Evolutionary conservation across 2,113 vertebrate genomes (phyloP), one percentile per base, ranked within the genome.

Genomic region (Haplochromis burtoni): DNA sequence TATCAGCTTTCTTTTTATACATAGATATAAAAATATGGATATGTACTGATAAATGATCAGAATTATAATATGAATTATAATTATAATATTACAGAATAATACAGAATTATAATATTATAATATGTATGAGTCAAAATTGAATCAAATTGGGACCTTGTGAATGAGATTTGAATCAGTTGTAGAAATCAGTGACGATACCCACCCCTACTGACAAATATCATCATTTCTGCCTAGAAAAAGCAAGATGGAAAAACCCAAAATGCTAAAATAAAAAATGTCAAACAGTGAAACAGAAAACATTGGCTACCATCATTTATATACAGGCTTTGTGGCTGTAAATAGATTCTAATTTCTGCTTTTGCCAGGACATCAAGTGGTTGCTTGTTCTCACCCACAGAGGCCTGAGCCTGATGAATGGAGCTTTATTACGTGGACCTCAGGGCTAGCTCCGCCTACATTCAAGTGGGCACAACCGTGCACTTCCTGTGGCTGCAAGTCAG

Each of bases 391-490:
- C 96, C 95, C 93, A 21, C 94, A 94, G 45, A 96, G 96, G 5
- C 90, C 88, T 0, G 96, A 96, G 1, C 95, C 96, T 0, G 94
- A 92, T 3, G 96, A 96, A 83, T 93, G 94, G 6, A 97, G 96
- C 83, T 90, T 94, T 68, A 97, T 94, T 78, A 97, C 66, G 3
- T 97, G 96, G 54, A 97, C 95, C 55, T 97, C 96, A 1, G 87
- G 88, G 40, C 80, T 81, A 26, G 19, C 26, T 6, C 42, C 84
- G 2, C 17, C 68, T 4, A 54, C 82, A 2, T 54, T 13, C 3
- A 86, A 3, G 10, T 33, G 76, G 12, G 26, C 4, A 53, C 97
- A 97, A 82, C 95, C 94, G 5, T 90, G 91, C 83, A 97, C 90
- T 38, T 95, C 93, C 91, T 96, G 96, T 7, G 86, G 92, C 89